phyloP scores from a whole-genome alignment of 2,113 vertebrate genomes.

The Gobiocypris rarus region DNA sequence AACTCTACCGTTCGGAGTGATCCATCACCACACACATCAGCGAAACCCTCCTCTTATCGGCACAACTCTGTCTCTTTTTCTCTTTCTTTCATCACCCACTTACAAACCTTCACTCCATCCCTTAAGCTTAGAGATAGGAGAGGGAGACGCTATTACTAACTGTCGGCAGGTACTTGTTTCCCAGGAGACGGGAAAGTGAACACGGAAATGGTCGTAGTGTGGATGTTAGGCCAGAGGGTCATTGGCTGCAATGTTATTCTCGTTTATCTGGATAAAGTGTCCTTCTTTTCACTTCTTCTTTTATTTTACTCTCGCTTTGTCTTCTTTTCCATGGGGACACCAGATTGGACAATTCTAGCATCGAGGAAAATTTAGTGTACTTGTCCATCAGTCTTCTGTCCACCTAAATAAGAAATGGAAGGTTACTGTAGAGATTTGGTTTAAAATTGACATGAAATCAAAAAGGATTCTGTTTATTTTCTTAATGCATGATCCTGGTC shows the following conservation, averaged over 20 bases:
- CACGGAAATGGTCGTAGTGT: slow-evolving; percentile 31
- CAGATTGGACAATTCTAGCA: not conserved
- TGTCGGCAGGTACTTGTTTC: slow-evolving; percentile 45
- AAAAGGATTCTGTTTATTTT: not conserved
- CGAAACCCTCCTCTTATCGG: slow-evolving; percentile 40
- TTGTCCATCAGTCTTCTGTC: not conserved
- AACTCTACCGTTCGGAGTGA: slow-evolving; percentile 31
- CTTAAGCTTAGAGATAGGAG: slow-evolving; percentile 26
- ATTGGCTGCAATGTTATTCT: slow-evolving; percentile 40
- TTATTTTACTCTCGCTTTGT: slow-evolving; percentile 10
- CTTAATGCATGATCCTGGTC: not conserved
- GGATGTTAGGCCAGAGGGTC: slow-evolving; percentile 48
- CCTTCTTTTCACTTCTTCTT: slow-evolving; percentile 5
- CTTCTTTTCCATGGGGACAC: not conserved
- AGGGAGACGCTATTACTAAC: slow-evolving; percentile 42
- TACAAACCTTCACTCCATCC: slow-evolving; percentile 44
- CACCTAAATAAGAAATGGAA: not conserved
- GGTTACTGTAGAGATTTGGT: not conserved
- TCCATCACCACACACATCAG: slow-evolving; percentile 35
- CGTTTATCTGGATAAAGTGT: slow-evolving; percentile 44
- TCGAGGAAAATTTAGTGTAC: not conserved
- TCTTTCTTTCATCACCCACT: slow-evolving; percentile 40
- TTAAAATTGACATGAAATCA: not conserved
- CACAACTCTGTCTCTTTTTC: slow-evolving; percentile 43
- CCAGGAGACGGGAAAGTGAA: slow-evolving; percentile 15